phyloP scores from a whole-genome alignment of 2,113 vertebrate species.

The Opisthocomus hoazin region DNA sequence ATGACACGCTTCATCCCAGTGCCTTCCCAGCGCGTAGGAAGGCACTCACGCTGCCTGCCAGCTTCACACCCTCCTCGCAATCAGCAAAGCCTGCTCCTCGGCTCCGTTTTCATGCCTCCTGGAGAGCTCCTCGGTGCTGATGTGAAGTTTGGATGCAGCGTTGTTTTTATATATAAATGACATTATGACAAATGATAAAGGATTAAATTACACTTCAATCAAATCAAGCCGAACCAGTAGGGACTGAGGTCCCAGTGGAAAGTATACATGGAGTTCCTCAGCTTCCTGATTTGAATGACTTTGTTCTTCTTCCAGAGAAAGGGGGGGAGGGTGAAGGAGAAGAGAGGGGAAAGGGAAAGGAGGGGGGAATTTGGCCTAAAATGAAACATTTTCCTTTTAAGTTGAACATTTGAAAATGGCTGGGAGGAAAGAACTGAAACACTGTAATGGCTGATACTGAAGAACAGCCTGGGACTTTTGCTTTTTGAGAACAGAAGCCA shows the following conservation, averaged over 20 bases:
- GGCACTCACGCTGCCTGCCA: background rate
- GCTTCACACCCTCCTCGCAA: background rate
- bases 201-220: slow-evolving; percentile 77
- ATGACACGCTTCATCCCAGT: background rate
- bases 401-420: slow-evolving; percentile 74
- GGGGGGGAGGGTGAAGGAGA: background rate
- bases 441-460: slow-evolving; percentile 69
- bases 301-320: slow-evolving; percentile 75
- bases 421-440: slow-evolving; percentile 75
- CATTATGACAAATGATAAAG: slow-evolving; percentile 76
- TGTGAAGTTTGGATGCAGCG: slow-evolving; percentile 66
- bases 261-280: slow-evolving; percentile 68
- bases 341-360: slow-evolving; percentile 43
- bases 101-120: background rate
- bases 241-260: slow-evolving; percentile 73
- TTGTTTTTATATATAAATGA: slow-evolving; percentile 75
- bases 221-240: slow-evolving; percentile 73
- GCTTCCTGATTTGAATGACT: slow-evolving; percentile 80
- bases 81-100: slow-evolving; percentile 4
- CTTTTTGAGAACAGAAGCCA: slow-evolving; percentile 58
- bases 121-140: slow-evolving; percentile 67
- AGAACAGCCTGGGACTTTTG: slow-evolving; percentile 68
- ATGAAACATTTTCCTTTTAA: slow-evolving; percentile 81
- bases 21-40: background rate
- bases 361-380: slow-evolving; percentile 75